A percentile compares a stretch with the other conserved stretches of the same genome.
Conservation (phyloP, 2,113 vertebrate genomes). For the Ptilonorhynchus violaceus region DNA sequence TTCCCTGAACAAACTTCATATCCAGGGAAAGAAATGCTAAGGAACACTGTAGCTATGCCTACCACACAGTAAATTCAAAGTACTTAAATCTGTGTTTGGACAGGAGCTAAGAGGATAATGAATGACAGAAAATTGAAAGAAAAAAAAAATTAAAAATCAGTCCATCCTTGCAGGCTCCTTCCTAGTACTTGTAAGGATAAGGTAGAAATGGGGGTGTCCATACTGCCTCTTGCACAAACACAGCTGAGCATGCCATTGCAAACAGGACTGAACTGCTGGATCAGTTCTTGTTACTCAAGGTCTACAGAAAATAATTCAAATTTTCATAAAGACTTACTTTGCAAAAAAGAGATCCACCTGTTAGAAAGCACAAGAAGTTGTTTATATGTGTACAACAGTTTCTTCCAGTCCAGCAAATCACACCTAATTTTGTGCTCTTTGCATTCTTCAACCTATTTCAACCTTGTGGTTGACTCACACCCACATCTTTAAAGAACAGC, state of each 20-base stretch:
- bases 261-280: not conserved
- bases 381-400: not conserved
- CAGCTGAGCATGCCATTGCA: not conserved
- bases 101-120: not conserved
- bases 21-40: not conserved
- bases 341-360: not conserved
- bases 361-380: not conserved
- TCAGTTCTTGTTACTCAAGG: not conserved
- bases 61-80: not conserved
- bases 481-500: not conserved
- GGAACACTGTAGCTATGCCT: not conserved
- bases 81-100: not conserved
- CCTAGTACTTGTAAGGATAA: not conserved
- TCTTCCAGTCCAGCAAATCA: not conserved
- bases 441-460: not conserved
- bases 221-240: not conserved
- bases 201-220: not conserved
- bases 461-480: not conserved
- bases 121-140: not conserved
- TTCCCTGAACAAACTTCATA: not conserved
- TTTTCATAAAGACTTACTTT: not conserved
- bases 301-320: not conserved
- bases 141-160: not conserved
- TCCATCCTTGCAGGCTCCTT: not conserved
- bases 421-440: not conserved